Conservation (phyloP, 2,888 invertebrate species). For the Cryptocephalus moraei region DNA sequence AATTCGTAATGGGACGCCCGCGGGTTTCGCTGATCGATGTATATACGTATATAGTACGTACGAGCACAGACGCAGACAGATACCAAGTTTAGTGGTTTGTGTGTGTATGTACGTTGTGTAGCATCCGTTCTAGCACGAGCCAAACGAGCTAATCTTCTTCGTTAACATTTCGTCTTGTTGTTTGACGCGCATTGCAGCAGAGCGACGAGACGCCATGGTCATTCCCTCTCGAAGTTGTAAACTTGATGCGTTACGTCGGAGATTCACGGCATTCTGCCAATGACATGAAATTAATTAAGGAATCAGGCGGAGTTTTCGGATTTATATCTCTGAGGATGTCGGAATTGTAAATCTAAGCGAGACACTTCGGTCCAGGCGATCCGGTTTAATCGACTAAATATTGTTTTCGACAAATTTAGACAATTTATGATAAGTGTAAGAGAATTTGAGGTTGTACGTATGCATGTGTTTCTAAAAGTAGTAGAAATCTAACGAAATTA, state of each 20-base stretch:
- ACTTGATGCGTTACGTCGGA: slow-evolving; percentile 5
- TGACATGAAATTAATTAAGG: neutral
- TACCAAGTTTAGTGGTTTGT: slow-evolving; percentile 1
- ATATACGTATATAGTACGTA: neutral
- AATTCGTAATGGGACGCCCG: slow-evolving; percentile 20
- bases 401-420: too few species aligned
- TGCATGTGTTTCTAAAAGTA: too few species aligned
- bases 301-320: too few species aligned
- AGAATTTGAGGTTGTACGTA: too few species aligned
- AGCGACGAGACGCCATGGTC: slow-evolving; percentile 7
- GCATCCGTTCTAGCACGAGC: slow-evolving; percentile 15
- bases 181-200: neutral
- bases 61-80: slow-evolving; percentile 8
- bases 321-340: too few species aligned
- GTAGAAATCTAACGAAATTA: too few species aligned
- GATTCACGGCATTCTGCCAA: neutral
- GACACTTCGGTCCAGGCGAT: too few species aligned
- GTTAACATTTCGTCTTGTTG: slow-evolving; percentile 21
- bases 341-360: too few species aligned
- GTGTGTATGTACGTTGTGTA: too few species aligned
- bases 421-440: too few species aligned
- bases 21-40: slow-evolving; percentile 6
- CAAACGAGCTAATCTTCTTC: slow-evolving; percentile 31
- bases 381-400: too few species aligned
- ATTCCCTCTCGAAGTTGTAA: slow-evolving; percentile 9